Base-by-base conservation (phyloP, 2,888 invertebrate genomes). In the Kryphioiulus occultus region DNA sequence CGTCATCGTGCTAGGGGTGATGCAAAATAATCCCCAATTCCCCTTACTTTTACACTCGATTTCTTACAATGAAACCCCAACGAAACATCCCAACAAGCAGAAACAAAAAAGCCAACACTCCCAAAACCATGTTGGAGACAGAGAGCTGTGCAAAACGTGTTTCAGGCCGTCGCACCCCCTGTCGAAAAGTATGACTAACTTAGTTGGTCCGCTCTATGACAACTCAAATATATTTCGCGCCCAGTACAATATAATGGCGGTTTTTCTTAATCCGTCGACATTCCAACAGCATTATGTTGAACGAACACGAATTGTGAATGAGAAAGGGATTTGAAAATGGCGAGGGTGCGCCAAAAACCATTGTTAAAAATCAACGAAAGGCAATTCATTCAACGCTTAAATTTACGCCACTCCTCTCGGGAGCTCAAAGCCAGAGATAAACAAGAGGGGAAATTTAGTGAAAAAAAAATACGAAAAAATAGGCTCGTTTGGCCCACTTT, bases 291-390 rank as follows among this genome's bases (percentile, higher is more conserved):
- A 68, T 68, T 68, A 68, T 68, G n/a, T 68, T n/a, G 9, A 59
- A 7, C 53, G n/a, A n/a, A 35, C 44, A 59, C n/a, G 68, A 68
- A 68, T 68, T 68, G 68, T 68, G 68, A 68, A 68, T 68, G 68
- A 68, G 68, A 68, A 68, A 68, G 68, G 68, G 68, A 68, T 68
- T 68, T 68, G 68, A 68, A 68, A 68, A 68, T 68, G 68, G 68
- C 10, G 7, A 68, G 68, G 68, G 68, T 68, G 68, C 68, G 68
- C 68, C 68, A 68, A 10, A n/a, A 68, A 68, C 68, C 68, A 68
- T 68, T 68, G 68, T 68, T 68, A 68, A 68, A 68, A 68, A 68
- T 68, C 22, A 68, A 22, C 68, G 22, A 68, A 47, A 68, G n/a
- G 68, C 68, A n/a, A 68, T 68, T 68, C 68, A 68, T 68, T 68